phyloP scores from a whole-genome alignment of 92 coral and sea anemone genomes.

The Virgularia gustaviana region DNA sequence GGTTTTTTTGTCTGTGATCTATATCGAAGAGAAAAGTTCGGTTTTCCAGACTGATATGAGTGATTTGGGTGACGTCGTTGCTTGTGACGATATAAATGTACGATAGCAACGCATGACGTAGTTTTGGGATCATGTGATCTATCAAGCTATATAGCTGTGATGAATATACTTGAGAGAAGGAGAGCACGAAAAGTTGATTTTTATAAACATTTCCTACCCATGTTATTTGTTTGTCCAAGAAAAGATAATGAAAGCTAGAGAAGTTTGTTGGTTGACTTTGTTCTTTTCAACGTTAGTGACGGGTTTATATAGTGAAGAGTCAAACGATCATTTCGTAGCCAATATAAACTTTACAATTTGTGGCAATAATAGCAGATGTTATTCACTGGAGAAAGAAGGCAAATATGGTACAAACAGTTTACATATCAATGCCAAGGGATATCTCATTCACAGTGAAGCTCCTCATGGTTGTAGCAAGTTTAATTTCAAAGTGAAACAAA shows the following conservation, averaged over 20 bases:
- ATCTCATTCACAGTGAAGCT: slow-evolving; percentile 62
- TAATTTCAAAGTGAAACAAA: slow-evolving; percentile 47
- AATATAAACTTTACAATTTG: slow-evolving; percentile 31
- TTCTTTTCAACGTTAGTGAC: neutral
- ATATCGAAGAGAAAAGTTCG: no score
- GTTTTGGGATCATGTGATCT: no score
- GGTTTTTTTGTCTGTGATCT: no score
- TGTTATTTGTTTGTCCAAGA: neutral
- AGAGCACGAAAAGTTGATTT: no score
- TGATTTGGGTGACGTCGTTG: no score
- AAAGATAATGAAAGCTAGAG: neutral
- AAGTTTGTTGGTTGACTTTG: neutral
- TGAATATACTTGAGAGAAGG: no score
- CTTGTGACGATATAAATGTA: no score
- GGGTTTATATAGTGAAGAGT: slow-evolving; percentile 16
- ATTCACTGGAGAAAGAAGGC: slow-evolving; percentile 31
- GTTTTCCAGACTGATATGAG: no score
- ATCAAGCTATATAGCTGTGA: no score
- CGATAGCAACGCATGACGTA: no score
- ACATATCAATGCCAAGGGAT: slow-evolving; percentile 56
- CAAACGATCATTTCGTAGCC: neutral
- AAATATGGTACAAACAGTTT: slow-evolving; percentile 70
- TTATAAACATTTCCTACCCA: no score
- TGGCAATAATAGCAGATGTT: neutral
- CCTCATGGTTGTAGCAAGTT: slow-evolving; percentile 70